Conservation (phyloP, 1,140 invertebrate genomes). For the Nasonia longicornis region DNA sequence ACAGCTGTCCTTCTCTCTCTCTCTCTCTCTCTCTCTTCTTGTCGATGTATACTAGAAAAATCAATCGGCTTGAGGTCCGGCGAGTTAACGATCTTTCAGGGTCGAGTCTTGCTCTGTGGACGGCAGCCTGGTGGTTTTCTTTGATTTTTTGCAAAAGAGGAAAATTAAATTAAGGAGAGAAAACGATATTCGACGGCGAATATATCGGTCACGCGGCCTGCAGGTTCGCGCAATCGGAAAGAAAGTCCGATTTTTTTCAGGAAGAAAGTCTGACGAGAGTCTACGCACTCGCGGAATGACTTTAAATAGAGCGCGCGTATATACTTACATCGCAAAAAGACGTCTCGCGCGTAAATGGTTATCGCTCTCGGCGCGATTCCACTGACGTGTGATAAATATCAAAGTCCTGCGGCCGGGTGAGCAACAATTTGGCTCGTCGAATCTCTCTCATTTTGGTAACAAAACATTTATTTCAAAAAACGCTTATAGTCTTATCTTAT, state of each 20-base stretch:
- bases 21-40: background rate
- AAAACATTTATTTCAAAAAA: conserved; percentile 45
- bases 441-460: conserved; percentile 18
- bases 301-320: background rate
- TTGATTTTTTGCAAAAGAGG: background rate
- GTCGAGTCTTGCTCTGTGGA: background rate
- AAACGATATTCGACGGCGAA: background rate
- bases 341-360: background rate
- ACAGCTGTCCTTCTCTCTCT: background rate
- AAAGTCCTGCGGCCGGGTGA: background rate
- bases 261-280: background rate
- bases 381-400: background rate
- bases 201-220: background rate
- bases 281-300: background rate
- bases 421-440: background rate
- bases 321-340: background rate
- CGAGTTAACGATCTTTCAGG: background rate
- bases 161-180: background rate
- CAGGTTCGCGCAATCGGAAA: background rate
- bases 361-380: background rate
- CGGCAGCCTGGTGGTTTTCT: no score
- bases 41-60: background rate
- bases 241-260: background rate
- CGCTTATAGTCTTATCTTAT: conserved; percentile 8
- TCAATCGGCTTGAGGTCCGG: background rate